Evolutionary conservation across 2,113 vertebrate species (phyloP).

Genomic region (Xyrauchen texanus): DNA sequence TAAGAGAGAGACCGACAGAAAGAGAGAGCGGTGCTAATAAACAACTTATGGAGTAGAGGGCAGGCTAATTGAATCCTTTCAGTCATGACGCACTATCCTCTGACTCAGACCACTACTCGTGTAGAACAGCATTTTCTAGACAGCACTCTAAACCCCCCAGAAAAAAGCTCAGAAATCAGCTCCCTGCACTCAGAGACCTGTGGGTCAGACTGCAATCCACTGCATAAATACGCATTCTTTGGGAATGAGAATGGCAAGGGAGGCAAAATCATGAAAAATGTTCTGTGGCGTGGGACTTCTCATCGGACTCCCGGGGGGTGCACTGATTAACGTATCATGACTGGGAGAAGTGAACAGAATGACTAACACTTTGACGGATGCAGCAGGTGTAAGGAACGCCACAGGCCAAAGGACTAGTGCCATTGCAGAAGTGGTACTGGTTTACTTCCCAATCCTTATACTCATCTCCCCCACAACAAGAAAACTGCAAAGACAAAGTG

Average conservation of each 20-base stretch:
- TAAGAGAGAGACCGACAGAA: not conserved
- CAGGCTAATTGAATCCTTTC: slow-evolving; percentile 30
- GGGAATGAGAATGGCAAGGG: not conserved
- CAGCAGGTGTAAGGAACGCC: slow-evolving; percentile 91
- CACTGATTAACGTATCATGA: not conserved
- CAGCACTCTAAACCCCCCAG: slow-evolving; percentile 13
- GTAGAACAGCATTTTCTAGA: slow-evolving; percentile 17
- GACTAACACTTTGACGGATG: slow-evolving; percentile 73
- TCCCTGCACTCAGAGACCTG: not conserved
- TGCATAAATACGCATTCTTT: not conserved
- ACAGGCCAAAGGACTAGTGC: slow-evolving; percentile 82
- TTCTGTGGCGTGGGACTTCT: not conserved
- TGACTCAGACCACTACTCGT: slow-evolving; percentile 16
- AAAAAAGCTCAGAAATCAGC: slow-evolving; percentile 14
- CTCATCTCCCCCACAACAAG: slow-evolving; percentile 88
- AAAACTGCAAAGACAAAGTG: slow-evolving; percentile 73
- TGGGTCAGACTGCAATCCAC: not conserved
- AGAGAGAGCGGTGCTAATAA: not conserved
- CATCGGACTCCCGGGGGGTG: not conserved
- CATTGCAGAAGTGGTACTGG: slow-evolving; percentile 85
- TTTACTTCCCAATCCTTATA: slow-evolving; percentile 88
- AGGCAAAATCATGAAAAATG: not conserved
- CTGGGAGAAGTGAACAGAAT: not conserved
- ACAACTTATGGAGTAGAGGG: slow-evolving; percentile 5
- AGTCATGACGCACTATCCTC: slow-evolving; percentile 21